Base-by-base conservation (phyloP, 2,888 invertebrate genomes). In the Pardosa pseudoannulata region DNA sequence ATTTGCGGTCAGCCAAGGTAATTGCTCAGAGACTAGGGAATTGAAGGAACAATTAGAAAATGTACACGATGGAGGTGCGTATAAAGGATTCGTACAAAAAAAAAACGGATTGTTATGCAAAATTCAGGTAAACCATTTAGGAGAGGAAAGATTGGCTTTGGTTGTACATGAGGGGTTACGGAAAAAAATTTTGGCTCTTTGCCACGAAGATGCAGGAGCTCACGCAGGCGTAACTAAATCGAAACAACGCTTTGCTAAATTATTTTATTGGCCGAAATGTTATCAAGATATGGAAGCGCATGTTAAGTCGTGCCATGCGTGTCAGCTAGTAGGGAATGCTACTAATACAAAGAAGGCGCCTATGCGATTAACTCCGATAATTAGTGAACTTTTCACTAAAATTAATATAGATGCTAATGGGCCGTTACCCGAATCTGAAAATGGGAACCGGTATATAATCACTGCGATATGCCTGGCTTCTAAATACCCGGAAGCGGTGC, bases 191-290 rank as follows among this genome's bases (percentile, higher is more conserved):
- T 23, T 27, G 19, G 62, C 62, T 27, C 19, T 62, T 7, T 64
- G 74, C 16, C 76, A 76, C 29, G 76, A 76, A 50, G 32, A 13
- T 5, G 46, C 67, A 2, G 29, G 67, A 9, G 50, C 46, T 13
- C 68, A 76, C 31, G 19, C 68, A 9, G 68, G 68, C n/a, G 67
- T 76, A 1, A 31, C 50, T n/a, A 62, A 62, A 62, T 6, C 62
- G 62, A 62, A 62, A 27, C 19, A 62, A 23, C 0, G 23, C n/a
- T 7, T 62, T 11, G 1, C 23, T 1, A 6, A 23, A 7, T 27
- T 19, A 3, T 50, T 50, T 13, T 50, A 19, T 50, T 50, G 50
- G 50, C 50, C 50, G 11, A 50, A 50, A 27, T 62, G n/a, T 27
- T 62, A 62, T 23, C n/a, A 62, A 23, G 62, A 62, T 1, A 9